phyloP scores from a whole-genome alignment of 1,140 invertebrate species.

The Aradophagus sp. region DNA sequence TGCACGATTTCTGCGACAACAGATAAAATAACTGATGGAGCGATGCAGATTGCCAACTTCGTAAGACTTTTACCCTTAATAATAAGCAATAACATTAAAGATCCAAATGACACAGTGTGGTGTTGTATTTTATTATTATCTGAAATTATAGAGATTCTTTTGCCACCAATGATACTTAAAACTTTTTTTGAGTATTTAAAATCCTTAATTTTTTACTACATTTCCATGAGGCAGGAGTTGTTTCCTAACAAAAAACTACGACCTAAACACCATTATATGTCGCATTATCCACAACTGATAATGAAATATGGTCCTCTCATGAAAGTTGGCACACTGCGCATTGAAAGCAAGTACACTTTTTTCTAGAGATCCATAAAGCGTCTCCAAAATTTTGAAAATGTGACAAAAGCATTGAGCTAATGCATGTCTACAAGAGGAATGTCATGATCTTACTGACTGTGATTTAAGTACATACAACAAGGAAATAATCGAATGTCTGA shows the following conservation, averaged over 20 bases:
- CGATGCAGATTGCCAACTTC: conserved; percentile 44
- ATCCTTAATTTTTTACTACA: conserved; percentile 35
- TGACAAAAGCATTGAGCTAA: conserved; percentile 50
- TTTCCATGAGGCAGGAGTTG: conserved; percentile 15
- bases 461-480: conserved; percentile 20
- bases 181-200: conserved; percentile 30
- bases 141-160: conserved; percentile 50
- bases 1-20: conserved; percentile 16
- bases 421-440: no score
- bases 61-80: conserved; percentile 43
- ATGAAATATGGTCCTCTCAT: conserved; percentile 55
- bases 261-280: conserved; percentile 56
- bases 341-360: conserved; percentile 59
- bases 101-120: conserved; percentile 29
- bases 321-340: conserved; percentile 56
- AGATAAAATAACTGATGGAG: conserved; percentile 25
- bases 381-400: conserved; percentile 51
- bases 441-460: conserved; percentile 20
- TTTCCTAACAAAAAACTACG: conserved; percentile 22
- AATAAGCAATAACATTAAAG: conserved; percentile 28
- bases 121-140: conserved; percentile 20
- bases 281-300: conserved; percentile 49
- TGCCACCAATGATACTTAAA: conserved; percentile 45
- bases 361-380: conserved; percentile 54
- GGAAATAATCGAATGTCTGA: conserved; percentile 22